Evolutionary conservation across 53 echinoderm and acorn worm species (phyloP), one percentile per base, ranked within the genome.

Genomic region (Stichopus horrens): DNA sequence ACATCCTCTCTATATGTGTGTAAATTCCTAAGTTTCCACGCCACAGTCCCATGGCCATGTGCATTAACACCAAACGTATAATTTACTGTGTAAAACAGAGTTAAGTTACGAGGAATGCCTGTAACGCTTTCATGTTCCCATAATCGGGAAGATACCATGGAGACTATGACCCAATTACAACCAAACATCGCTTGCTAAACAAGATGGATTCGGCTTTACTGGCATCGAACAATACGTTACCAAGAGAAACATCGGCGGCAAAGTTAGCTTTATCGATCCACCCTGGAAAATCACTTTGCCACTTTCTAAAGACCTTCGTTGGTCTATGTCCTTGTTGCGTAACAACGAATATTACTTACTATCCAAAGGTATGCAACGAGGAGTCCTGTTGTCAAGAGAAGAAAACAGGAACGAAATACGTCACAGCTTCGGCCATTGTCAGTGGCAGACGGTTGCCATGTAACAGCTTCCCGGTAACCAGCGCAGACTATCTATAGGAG

Each of bases 351-450:
- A 52, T 79, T 19, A 53, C 75, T 75, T 75, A 52, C 79, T 53
- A 52, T 53, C 79, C 53, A 53, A 55, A 52, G 16, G 79, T 53
- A 55, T 79, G 54, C 56, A 37, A 37, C 37, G 13, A 79, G 53
- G 23, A 16, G 5, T 53, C 56, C 51, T 7, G 79, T 79, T 79
- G 79, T 79, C 54, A 54, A 52, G 53, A 53, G 51, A 53, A 79
- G 53, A 52, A 79, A 79, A 79, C 79, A 79, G 10, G 55, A 79
- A 16, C 18, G 54, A 53, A 0, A n/a, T 23, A 79, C 79, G 79
- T 79, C 79, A 79, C 79, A n/a, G 52, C 53, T 19, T 63, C 63
- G 63, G 79, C 52, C 53, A 53, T 79, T 79, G 53, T 79, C 37
- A 79, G n/a, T 79, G 52, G 52, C n/a, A 53, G 13, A 55, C 79